phyloP scores from a whole-genome alignment of 2,113 vertebrate species.

The Cyphomyrus plagiostoma region DNA sequence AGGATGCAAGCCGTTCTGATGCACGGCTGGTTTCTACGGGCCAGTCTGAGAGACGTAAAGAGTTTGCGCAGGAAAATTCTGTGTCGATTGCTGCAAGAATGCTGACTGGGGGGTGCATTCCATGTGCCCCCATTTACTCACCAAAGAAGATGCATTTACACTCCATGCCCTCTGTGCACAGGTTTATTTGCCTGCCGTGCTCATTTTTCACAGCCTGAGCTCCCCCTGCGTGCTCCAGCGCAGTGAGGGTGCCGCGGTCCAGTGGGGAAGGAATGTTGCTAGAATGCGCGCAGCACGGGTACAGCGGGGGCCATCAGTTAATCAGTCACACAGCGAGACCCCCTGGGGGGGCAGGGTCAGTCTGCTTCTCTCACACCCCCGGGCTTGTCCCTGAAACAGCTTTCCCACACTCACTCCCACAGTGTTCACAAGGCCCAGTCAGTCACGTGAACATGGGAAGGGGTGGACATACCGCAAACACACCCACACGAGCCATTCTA shows the following conservation, averaged over 20 bases:
- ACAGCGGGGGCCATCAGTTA: not conserved
- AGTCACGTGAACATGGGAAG: not conserved
- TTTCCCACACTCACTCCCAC: conserved; percentile 31
- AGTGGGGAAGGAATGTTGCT: conserved; percentile 46
- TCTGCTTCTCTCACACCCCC: conserved; percentile 16
- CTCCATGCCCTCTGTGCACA: conserved; percentile 34
- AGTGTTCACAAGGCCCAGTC: not conserved
- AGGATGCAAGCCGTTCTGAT: not conserved
- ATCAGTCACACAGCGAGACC: conserved; percentile 17
- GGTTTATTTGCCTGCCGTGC: conserved; percentile 49
- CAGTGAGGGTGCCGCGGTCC: conserved; percentile 35
- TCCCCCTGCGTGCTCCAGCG: conserved; percentile 44
- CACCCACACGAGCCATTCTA: conserved; percentile 11
- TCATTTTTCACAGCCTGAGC: conserved; percentile 42
- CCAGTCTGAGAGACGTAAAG: not conserved
- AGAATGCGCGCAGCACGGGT: not conserved
- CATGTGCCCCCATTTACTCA: conserved; percentile 6
- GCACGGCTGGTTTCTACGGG: not conserved
- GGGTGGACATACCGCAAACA: not conserved
- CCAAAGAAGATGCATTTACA: conserved; percentile 19
- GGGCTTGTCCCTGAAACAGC: not conserved
- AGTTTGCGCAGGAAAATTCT: not conserved
- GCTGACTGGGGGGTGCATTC: not conserved
- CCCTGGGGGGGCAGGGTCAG: not conserved
- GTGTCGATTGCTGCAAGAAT: not conserved